Base-by-base conservation (phyloP, 2,888 invertebrate species). In the Spilarctia lutea region DNA sequence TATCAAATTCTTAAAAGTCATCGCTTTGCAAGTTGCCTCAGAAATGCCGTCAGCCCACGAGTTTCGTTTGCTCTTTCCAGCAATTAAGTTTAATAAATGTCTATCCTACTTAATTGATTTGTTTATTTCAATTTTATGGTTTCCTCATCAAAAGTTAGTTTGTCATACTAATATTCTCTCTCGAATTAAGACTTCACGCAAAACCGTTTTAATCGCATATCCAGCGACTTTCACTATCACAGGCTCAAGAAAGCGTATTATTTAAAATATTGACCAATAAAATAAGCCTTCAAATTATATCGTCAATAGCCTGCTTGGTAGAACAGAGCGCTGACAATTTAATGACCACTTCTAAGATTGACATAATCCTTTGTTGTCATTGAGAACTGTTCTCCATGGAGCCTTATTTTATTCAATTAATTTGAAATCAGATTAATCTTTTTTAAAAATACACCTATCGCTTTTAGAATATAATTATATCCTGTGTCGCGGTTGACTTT, bases 171-270 rank as follows among this genome's bases (percentile, higher is more conserved):
- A 71, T 68, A 75, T 71, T 63, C 52, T 63, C n/a, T 63, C 52
- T 35, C 13, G 13, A 63, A 71, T 73, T 76, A 73, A 76, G 73
- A 71, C 42, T 73, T 71, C 71, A 73, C 72, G 52, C 67, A 71
- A 71, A 74, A 73, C 48, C 48, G 68, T 74, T 48, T 65, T 71
- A 73, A 69, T 72, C 48, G 75, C 56, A 63, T 73, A 52, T 65
- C 66, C 65, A 48, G n/a, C 30, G 65, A 76, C 76, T 76, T 76
- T 76, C 76, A 74, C 76, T 73, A 27, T 71, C 68, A 63, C 65
- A 24, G 35, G 20, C 71, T 65, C n/a, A 71, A 71, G 71, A 65
- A 71, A 71, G 63, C 27, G 71, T 71, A 63, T 71, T 71, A 65
- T 71, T 65, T 66, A 66, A 67, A 71, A 67, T 70, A 67, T 65